phyloP scores from a whole-genome alignment of 2,113 vertebrate genomes.

The Coryphaenoides rupestris region DNA sequence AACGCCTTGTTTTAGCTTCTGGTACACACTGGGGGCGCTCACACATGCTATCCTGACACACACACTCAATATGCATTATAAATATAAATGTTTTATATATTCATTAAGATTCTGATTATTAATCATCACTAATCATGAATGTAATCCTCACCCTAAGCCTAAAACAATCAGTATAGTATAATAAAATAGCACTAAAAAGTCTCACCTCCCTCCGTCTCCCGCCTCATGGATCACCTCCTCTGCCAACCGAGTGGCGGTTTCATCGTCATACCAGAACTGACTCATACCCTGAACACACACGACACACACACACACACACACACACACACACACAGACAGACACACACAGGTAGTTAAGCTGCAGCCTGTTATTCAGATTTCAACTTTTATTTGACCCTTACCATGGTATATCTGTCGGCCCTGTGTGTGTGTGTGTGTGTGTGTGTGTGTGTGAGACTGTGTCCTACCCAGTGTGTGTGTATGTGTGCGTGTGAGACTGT shows the following conservation, averaged over 20 bases:
- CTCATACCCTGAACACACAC: conserved; percentile 80
- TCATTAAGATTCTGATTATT: too few relatives aligned
- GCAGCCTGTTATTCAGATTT: too few relatives aligned
- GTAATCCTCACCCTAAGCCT: too few relatives aligned
- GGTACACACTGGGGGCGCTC: conserved; percentile 90
- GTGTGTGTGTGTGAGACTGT: not conserved
- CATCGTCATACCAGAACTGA: conserved; percentile 94
- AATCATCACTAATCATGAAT: too few relatives aligned
- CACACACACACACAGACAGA: not conserved
- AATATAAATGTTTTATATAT: too few relatives aligned
- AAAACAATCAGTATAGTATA: not conserved
- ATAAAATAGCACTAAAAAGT: not conserved
- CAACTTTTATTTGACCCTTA: too few relatives aligned
- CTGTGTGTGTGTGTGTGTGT: not conserved
- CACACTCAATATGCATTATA: not conserved
- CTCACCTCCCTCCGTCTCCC: conserved; percentile 85
- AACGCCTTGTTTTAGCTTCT: conserved; percentile 81
- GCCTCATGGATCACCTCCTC: conserved; percentile 78
- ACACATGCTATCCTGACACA: conserved; percentile 85
- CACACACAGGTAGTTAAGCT: too few relatives aligned
- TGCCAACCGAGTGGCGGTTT: conserved; percentile 80
- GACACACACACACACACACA: conserved; percentile 7
- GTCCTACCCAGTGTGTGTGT: conserved; percentile 71
- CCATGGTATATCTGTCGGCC: too few relatives aligned
- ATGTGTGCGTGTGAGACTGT: too few relatives aligned